Conservation (phyloP, 2,888 invertebrate genomes). For the Plebejus anna region DNA sequence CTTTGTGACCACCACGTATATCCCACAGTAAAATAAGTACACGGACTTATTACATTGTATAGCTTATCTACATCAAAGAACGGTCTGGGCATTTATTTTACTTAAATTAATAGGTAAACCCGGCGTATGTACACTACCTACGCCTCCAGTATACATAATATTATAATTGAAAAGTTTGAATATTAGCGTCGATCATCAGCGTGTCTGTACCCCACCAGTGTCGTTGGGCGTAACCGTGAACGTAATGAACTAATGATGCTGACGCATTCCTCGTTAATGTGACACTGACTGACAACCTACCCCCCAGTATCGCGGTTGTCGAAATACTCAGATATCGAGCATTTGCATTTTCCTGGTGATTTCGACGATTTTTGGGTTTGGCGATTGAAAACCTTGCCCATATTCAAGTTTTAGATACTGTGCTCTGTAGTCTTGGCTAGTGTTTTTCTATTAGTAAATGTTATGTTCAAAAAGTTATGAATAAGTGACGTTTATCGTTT, state of each 20-base stretch:
- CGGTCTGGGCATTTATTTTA: too few species aligned
- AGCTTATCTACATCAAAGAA: too few species aligned
- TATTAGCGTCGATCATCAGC: slow-evolving; percentile 31
- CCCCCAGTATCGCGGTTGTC: slow-evolving; percentile 21
- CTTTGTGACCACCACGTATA: too few species aligned
- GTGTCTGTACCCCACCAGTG: slow-evolving; percentile 34
- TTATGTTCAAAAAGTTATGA: too few species aligned
- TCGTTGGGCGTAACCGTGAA: slow-evolving; percentile 57
- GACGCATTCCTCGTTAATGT: slow-evolving; percentile 60
- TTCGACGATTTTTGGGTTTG: background rate
- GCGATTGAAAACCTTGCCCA: too few species aligned
- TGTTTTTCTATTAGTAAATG: too few species aligned
- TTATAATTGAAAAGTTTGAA: background rate
- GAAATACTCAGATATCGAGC: slow-evolving; percentile 12
- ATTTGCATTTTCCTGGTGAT: background rate
- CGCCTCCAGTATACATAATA: background rate
- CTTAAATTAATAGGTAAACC: too few species aligned
- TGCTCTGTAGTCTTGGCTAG: too few species aligned
- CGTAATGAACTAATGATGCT: slow-evolving; percentile 70
- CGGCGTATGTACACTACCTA: background rate
- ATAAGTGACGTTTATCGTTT: too few species aligned
- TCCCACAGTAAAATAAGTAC: too few species aligned
- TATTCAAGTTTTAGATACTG: too few species aligned
- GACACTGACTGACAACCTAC: slow-evolving; percentile 34
- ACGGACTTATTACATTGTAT: too few species aligned